Conservation (phyloP, 2,797 vertebrate species). For the Xyrichtys novacula region DNA sequence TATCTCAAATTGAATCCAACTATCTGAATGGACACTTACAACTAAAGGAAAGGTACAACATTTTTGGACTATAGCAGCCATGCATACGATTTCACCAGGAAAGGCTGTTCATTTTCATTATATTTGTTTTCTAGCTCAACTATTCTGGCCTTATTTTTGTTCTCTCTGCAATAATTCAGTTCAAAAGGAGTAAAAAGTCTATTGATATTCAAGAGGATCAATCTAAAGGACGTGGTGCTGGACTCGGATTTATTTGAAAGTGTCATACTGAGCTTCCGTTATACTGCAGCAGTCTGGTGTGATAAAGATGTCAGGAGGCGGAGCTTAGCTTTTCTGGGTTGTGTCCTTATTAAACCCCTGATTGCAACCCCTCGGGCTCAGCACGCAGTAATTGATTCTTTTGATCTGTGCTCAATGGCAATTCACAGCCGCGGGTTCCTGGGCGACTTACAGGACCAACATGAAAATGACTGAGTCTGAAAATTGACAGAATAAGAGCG, state of each 20-base stretch:
- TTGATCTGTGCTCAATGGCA: conserved; percentile 17
- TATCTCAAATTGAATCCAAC: not conserved
- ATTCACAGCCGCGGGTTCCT: conserved; percentile 14
- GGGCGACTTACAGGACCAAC: not conserved
- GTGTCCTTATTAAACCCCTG: not conserved
- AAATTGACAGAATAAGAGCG: not conserved
- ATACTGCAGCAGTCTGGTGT: not conserved
- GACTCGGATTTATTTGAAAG: not conserved
- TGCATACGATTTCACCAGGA: too few relatives aligned
- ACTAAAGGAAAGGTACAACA: too few relatives aligned
- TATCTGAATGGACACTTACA: not conserved
- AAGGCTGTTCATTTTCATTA: too few relatives aligned
- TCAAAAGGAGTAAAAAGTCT: too few relatives aligned
- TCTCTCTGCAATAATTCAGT: too few relatives aligned
- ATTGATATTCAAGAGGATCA: too few relatives aligned
- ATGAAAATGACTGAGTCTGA: not conserved
- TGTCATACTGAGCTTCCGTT: not conserved
- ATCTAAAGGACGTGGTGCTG: not conserved
- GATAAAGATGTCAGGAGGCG: not conserved
- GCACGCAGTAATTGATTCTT: conserved; percentile 11
- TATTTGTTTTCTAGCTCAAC: too few relatives aligned
- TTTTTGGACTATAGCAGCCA: too few relatives aligned
- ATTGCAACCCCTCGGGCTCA: not conserved
- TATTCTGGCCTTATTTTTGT: too few relatives aligned
- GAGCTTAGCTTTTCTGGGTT: not conserved